Conservation (phyloP, 2,113 vertebrate species). For the Acinonyx jubatus region DNA sequence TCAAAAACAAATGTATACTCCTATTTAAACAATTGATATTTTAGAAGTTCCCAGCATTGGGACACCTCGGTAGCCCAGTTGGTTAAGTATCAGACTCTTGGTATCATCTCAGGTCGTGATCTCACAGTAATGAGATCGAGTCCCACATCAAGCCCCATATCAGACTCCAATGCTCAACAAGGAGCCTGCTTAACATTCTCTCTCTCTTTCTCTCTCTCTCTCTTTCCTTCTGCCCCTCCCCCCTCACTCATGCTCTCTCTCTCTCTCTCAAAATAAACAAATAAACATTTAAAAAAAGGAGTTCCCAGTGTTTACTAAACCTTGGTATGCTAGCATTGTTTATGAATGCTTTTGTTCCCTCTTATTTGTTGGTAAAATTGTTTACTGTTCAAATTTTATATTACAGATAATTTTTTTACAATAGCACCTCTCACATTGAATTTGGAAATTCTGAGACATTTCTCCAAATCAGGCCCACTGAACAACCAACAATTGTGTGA, state of each 20-base stretch:
- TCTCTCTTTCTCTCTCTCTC: no score
- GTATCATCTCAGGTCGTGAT: no score
- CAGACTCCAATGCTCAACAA: no score
- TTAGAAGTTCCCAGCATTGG: background rate
- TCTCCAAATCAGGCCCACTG: background rate
- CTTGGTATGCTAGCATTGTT: background rate
- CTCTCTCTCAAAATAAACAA: no score
- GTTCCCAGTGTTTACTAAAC: conserved; percentile 22
- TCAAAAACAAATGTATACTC: background rate
- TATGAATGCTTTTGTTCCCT: background rate
- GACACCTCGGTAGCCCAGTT: no score
- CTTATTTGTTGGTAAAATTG: background rate
- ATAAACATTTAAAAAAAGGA: background rate
- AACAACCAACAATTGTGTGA: background rate
- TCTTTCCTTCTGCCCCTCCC: no score
- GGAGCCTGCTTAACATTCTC: no score
- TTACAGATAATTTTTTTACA: background rate
- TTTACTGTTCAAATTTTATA: conserved; percentile 24
- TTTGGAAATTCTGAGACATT: background rate
- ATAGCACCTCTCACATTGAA: background rate
- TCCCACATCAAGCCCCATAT: no score
- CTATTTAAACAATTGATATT: background rate
- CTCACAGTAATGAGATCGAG: no score
- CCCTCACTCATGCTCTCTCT: no score
- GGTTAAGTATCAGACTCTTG: no score